Evolutionary conservation across 2,797 vertebrate species (phyloP), one percentile per base, ranked within the genome.

Genomic region (Bovichtus diacanthus): DNA sequence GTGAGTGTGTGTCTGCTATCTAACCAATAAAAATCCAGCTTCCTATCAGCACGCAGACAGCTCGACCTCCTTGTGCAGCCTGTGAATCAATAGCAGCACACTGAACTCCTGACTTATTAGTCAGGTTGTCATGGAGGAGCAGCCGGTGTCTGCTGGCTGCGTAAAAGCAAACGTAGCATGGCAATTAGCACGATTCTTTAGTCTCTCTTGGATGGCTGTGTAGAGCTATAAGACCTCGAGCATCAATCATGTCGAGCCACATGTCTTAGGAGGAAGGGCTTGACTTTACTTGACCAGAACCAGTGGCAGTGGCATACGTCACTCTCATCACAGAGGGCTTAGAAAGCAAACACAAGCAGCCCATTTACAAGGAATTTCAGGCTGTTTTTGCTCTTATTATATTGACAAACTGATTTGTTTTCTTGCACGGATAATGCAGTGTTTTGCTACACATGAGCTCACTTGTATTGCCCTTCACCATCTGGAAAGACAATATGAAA

Each of bases 71-170:
- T 67, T 66, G 73, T 72, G 74, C 68, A 78, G 74, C 68, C 67
- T 58, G 71, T 34, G 60, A 83, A 85, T 85, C 86, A 71, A 89
- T 78, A 80, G 63, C 69, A 75, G 82, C 70, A 61, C 71, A 78
- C 51, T 76, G 71, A 86, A 71, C 77, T 80, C 72, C 70, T 66
- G 74, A 75, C 73, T 86, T 84, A 88, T 90, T 56, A 82, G 77
- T 74, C 82, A 72, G 76, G 82, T 89, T 92, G 89, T 90, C 88
- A 90, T 63, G 38, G 70, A 85, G 66, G 63, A 87, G 82, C 76
- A 72, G 70, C 75, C 60, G 65, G 25, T 41, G 56, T 88, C 74
- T 86, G 86, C 62, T 29, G 75, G 66, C 74, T 65, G 74, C 70
- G 87, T 82, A n/a, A 86, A 85, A 89, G 83, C 56, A 50, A 81